Evolutionary conservation across 2,113 vertebrate genomes (phyloP), one percentile per base, ranked within the genome.

Genomic region (Amazona vittata): DNA sequence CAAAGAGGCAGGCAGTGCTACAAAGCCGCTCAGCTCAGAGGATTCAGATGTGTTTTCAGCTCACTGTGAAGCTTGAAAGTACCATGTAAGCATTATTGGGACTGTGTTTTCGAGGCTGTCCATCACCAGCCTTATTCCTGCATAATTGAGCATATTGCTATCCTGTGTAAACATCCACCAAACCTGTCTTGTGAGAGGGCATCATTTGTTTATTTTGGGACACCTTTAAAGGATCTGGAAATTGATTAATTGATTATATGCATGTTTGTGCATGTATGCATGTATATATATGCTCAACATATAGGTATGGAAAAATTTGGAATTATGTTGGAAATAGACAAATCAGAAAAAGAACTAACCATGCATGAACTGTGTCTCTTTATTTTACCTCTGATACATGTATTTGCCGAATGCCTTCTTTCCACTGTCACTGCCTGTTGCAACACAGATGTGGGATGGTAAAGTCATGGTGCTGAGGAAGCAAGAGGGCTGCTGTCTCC

Each of bases 41-140:
- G 46, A 93, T 83, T 93, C 80, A 83, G 77, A 80, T 79, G n/a
- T 63, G 31, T 83, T 93, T 88, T 65, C 80, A 89, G 39, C n/a
- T 28, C 37, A 21, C 64, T 81, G 15, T 46, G 53, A 81, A 88
- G 68, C 64, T 70, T 43, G 73, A 28, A 37, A 93, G 50, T 90
- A 55, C 41, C 0, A 0, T 19, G 43, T 73, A 87, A 91, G 62
- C 86, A 35, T 83, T 92, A 71, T 4, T 75, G 14, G 64, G 75
- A 31, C 53, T 2, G 4, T 46, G 22, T 55, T 88, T 86, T 86
- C 69, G 39, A 63, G 35, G 33, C 33, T 80, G 5, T 59, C 50
- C 41, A 4, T 88, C 59, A 31, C 25, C 43, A 63, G 35, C 31
- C n/a, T 67, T 83, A 55, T 24, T 82, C n/a, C 39, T 86, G 75